Percentiles rank a stretch among this genome's conserved stretches.
These are phyloP conservation scores for Arrhopalites spinosus DNA, from an alignment of 2,888 invertebrate species.

Conservation along the genomic window DNA sequence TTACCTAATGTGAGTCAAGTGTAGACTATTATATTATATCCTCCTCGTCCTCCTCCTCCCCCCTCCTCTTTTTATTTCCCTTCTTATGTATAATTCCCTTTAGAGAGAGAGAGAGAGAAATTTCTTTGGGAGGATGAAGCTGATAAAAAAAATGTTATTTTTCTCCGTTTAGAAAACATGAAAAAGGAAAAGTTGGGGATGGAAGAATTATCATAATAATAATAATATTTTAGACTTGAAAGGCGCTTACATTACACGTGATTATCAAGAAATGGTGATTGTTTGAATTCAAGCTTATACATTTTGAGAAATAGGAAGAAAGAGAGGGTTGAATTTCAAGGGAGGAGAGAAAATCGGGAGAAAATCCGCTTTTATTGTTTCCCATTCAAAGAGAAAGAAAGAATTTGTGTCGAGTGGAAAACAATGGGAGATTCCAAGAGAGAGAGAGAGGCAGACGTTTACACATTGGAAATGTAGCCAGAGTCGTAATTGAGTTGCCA, in stretches of 20 bases:
- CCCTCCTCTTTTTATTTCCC: conserved; percentile 1
- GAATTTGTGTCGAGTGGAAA: conserved; percentile 6
- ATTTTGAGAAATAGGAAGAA: too few relatives aligned
- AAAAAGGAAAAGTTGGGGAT: background rate
- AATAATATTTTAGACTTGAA: background rate
- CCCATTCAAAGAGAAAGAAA: background rate
- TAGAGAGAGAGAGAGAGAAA: background rate
- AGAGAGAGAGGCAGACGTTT: conserved; percentile 17
- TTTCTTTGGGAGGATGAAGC: background rate
- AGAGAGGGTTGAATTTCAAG: too few relatives aligned
- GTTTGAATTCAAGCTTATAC: too few relatives aligned
- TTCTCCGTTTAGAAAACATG: too few relatives aligned
- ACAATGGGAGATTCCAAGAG: conserved; percentile 9
- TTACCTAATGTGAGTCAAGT: too few relatives aligned
- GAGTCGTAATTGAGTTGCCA: conserved; percentile 31
- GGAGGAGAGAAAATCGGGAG: conserved; percentile 13
- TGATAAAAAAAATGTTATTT: too few relatives aligned
- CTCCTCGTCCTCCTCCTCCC: too few relatives aligned
- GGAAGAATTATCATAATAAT: background rate
- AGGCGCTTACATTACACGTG: too few relatives aligned
- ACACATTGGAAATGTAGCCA: conserved; percentile 9
- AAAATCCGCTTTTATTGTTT: conserved; percentile 19
- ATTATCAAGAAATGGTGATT: background rate
- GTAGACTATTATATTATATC: too few relatives aligned
- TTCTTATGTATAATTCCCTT: conserved; percentile 2